phyloP scores from a whole-genome alignment of 2,113 vertebrate genomes.

The Tychaedon coryphoeus region DNA sequence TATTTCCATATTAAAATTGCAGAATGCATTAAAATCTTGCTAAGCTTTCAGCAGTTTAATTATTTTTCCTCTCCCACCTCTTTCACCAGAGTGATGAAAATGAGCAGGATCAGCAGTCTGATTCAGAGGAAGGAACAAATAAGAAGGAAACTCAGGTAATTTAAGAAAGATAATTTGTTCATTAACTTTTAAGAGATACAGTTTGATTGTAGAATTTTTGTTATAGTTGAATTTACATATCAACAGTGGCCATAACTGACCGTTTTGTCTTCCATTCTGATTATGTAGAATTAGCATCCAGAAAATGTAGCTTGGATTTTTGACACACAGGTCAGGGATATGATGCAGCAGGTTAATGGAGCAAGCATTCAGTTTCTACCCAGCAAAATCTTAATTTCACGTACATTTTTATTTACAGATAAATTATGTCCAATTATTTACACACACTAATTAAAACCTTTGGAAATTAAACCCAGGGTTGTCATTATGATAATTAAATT shows the following conservation, averaged over 20 bases:
- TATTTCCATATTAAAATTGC: neutral
- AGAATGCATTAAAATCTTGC: neutral
- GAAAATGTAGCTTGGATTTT: neutral
- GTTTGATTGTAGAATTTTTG: neutral
- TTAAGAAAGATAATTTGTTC: neutral
- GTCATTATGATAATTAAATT: neutral
- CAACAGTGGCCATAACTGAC: neutral
- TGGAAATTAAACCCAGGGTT: neutral
- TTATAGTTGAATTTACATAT: neutral
- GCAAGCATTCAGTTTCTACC: neutral
- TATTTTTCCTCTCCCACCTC: neutral
- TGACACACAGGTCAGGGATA: neutral
- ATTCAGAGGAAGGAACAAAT: conserved; percentile 90
- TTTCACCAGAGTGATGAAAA: conserved; percentile 91
- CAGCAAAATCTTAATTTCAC: neutral
- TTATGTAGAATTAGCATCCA: neutral
- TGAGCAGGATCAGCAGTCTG: conserved; percentile 90
- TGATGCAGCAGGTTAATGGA: neutral
- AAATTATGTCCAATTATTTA: neutral
- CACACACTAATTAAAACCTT: neutral
- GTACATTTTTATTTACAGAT: neutral
- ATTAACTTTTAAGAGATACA: neutral
- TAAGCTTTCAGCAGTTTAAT: neutral
- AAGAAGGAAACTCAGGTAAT: conserved; percentile 90
- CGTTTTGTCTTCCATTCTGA: neutral